Evolutionary conservation across 2,113 vertebrate genomes (phyloP).

Genomic region (Gymnocephalus cernua): DNA sequence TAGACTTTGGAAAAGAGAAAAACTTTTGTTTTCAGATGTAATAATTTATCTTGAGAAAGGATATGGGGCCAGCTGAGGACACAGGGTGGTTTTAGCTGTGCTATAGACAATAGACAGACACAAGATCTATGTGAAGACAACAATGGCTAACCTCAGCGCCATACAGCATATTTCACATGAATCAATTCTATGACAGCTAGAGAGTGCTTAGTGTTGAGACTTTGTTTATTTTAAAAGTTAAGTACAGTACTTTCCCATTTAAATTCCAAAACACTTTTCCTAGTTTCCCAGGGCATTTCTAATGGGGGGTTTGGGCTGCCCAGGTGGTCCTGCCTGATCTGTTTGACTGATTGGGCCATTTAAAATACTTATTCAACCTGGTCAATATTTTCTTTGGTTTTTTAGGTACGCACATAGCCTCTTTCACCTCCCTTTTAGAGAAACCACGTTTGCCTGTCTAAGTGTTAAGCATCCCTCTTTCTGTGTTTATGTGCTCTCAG

Average conservation of each 20-base stretch:
- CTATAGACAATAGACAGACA: conserved; percentile 29
- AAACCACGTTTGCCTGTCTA: conserved; percentile 26
- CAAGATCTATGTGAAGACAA: conserved; percentile 15
- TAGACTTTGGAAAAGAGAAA: conserved; percentile 35
- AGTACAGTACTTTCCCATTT: conserved; percentile 27
- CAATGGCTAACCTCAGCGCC: conserved; percentile 14
- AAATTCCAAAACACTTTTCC: conserved; percentile 43
- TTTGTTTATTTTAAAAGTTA: conserved; percentile 59
- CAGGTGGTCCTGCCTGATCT: conserved; percentile 68
- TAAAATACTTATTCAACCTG: conserved; percentile 54
- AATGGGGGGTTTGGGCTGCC: conserved; percentile 12
- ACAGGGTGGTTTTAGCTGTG: conserved; percentile 9
- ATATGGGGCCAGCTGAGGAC: conserved; percentile 44
- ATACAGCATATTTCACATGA: conserved; percentile 18
- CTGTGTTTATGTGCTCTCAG: conserved; percentile 54
- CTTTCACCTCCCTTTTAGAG: conserved; percentile 28
- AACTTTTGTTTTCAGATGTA: conserved; percentile 42
- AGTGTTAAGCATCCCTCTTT: conserved; percentile 21
- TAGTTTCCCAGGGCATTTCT: conserved; percentile 40
- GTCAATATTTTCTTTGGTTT: conserved; percentile 70
- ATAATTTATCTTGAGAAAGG: conserved; percentile 52
- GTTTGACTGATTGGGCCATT: conserved; percentile 43
- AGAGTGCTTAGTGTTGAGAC: neutral
- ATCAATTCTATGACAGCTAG: conserved; percentile 25
- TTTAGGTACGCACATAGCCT: conserved; percentile 16